Evolutionary conservation across 2,797 vertebrate species (phyloP).

Genomic region (Trachurus trachurus): DNA sequence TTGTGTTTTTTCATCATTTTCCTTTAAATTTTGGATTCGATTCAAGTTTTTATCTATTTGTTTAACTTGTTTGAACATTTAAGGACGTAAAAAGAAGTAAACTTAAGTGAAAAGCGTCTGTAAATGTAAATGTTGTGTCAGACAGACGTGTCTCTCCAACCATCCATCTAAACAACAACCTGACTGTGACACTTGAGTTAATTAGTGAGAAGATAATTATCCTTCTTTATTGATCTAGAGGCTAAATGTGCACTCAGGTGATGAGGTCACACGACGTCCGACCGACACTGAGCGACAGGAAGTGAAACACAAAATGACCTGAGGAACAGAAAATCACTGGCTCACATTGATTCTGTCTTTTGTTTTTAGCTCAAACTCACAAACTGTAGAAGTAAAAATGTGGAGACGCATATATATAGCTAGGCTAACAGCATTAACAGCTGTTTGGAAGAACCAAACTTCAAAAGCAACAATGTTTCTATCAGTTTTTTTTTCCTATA

Average conservation of each 20-base stretch:
- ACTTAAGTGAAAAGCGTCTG: too few species aligned
- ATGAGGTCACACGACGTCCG: neutral
- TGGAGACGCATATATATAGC: too few species aligned
- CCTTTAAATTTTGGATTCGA: neutral
- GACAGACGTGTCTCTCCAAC: neutral
- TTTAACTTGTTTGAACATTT: too few species aligned
- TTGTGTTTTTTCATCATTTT: neutral
- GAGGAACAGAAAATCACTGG: neutral
- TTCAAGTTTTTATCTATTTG: neutral
- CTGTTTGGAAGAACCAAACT: too few species aligned
- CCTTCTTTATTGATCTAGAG: constrained; percentile 26
- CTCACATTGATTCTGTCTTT: neutral
- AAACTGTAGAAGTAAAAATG: neutral
- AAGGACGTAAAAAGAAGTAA: too few species aligned
- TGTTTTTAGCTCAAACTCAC: neutral
- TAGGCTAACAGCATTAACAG: too few species aligned
- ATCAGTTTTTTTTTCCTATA: too few species aligned
- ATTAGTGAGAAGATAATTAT: constrained; percentile 25
- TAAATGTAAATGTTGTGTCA: too few species aligned
- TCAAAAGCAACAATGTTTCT: too few species aligned
- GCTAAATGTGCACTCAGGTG: neutral
- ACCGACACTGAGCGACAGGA: neutral
- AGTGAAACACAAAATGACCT: neutral
- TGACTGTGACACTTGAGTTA: constrained; percentile 6
- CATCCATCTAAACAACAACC: neutral